Evolutionary conservation across 2,113 vertebrate species (phyloP).

Genomic region (Myiozetetes cayanensis): DNA sequence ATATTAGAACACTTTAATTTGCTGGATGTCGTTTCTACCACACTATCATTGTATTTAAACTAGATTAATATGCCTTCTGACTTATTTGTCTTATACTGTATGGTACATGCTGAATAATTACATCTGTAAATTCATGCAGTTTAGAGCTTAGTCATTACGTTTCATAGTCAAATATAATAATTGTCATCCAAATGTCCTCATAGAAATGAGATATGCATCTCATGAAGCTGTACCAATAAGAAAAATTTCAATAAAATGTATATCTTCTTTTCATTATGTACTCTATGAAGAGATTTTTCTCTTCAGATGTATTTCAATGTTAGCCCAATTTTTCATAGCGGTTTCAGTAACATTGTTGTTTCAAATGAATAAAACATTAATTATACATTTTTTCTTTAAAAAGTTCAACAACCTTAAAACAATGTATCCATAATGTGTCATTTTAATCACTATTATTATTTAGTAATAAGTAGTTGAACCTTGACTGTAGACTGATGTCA

Average conservation of each 20-base stretch:
- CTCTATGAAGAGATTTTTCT: background rate
- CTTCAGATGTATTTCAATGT: background rate
- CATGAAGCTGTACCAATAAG: background rate
- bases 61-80: background rate
- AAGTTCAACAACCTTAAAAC: background rate
- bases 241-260: slow-evolving; percentile 15
- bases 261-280: background rate
- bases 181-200: slow-evolving; percentile 24
- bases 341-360: background rate
- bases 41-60: background rate
- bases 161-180: slow-evolving; percentile 17
- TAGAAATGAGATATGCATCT: background rate
- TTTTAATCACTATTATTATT: background rate
- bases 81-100: background rate
- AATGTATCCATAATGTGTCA: background rate
- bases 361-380: slow-evolving; percentile 4
- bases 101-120: background rate
- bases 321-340: background rate
- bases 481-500: background rate
- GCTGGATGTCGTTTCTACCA: background rate
- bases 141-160: slow-evolving; percentile 19
- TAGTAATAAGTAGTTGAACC: background rate
- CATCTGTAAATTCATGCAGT: background rate
- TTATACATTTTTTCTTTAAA: background rate
- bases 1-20: background rate